Base-by-base conservation (phyloP, 2,113 vertebrate species). In the Podarcis raffonei region DNA sequence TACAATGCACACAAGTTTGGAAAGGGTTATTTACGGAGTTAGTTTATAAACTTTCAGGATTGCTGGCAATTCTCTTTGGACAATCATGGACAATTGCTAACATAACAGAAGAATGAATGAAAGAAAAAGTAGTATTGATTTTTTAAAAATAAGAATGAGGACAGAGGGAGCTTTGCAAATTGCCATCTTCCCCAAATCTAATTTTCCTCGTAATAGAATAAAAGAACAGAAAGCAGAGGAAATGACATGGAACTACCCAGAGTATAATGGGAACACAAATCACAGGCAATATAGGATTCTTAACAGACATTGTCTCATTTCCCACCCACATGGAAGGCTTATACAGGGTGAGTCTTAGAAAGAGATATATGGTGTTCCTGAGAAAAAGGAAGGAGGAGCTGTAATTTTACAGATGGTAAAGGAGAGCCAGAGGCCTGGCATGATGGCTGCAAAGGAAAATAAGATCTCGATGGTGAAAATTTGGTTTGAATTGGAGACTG, bases 181-280 rank as follows among this genome's bases (percentile, higher is more conserved):
- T 39, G 78, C 37, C 27, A 22, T 78, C 35, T 78, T 57, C 68
- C 20, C 59, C 72, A 82, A 81, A 81, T 39, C 25, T 42, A 74
- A 87, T 87, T 81, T 87, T 74, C 48, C 53, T 87, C 53, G 78
- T 79, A 87, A 74, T 39, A 74, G 78, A 87, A 81, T 62, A 87
- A 87, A 79, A 39, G 48, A 42, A 74, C 27, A 62, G 74, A 87
- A 87, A 82, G 53, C 48, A 75, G 8, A 62, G 5, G 79, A 87
- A 87, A 75, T 48, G 59, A 74, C 16, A 65, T 57, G 25, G 39
- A 76, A 37, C 48, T 37, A 59, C 25, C 83, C 25, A 81, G 86
- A 87, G 25, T 1, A 5, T 82, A 87, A 81, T 3, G 82, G 68
- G 79, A 81, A 65, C 53, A 72, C 27, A 59, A 57, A 62, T 16